These are phyloP conservation scores for Thymallus thymallus DNA, from an alignment of 2,113 vertebrate species.

Conservation along the genomic window DNA sequence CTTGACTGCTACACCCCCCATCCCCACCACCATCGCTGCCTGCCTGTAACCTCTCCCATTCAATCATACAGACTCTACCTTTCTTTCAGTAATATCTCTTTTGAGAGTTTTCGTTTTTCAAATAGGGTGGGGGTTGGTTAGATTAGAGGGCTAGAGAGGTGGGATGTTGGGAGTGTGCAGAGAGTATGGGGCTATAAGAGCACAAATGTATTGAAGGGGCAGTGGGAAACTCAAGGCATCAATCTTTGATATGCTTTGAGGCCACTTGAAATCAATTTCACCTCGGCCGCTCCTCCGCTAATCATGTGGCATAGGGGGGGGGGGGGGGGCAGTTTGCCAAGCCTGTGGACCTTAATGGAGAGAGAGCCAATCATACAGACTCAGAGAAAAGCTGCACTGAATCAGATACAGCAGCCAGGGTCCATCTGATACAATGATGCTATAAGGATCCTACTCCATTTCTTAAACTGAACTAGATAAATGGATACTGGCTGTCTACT, in stretches of 20 bases:
- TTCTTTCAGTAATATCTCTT: conserved; percentile 2
- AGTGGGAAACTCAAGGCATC: conserved; percentile 63
- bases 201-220: conserved; percentile 53
- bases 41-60: conserved; percentile 16
- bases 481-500: too few relatives aligned
- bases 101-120: conserved; percentile 17
- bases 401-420: background rate
- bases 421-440: too few relatives aligned
- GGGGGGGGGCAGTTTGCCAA: conserved; percentile 63
- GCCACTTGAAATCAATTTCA: conserved; percentile 76
- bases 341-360: conserved; percentile 40
- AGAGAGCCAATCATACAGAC: conserved; percentile 49
- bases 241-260: conserved; percentile 76
- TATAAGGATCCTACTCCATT: too few relatives aligned
- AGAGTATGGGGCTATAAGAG: conserved; percentile 35
- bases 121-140: conserved; percentile 19
- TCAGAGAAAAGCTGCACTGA: conserved; percentile 19
- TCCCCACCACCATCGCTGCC: background rate
- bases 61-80: background rate
- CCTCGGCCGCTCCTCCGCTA: conserved; percentile 67
- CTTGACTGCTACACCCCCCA: background rate
- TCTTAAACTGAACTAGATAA: too few relatives aligned
- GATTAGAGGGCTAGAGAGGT: conserved; percentile 15
- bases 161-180: conserved; percentile 20
- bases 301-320: conserved; percentile 71